phyloP scores from a whole-genome alignment of 2,888 invertebrate species.

The Pseudeuparius sepicola region DNA sequence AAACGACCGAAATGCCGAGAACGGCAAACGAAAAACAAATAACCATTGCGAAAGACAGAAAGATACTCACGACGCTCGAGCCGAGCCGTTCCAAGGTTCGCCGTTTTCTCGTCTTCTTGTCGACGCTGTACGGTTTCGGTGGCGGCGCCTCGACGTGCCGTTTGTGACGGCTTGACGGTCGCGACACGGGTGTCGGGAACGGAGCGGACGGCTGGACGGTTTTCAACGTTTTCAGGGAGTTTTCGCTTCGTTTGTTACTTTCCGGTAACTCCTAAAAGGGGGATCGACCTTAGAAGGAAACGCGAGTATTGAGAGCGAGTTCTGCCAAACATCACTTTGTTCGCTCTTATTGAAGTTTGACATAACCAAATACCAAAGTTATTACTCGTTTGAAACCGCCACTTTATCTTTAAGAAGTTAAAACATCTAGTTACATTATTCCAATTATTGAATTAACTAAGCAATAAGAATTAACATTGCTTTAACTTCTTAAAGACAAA shows the following conservation, averaged over 20 bases:
- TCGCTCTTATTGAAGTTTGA: too few species aligned
- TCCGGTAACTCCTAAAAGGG: constrained; percentile 39
- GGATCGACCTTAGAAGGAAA: not conserved
- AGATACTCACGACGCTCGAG: constrained; percentile 50
- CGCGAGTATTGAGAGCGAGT: too few species aligned
- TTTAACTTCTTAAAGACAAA: too few species aligned
- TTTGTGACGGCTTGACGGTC: constrained; percentile 33
- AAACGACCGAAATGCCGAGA: too few species aligned
- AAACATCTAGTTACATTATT: too few species aligned
- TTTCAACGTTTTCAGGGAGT: constrained; percentile 32
- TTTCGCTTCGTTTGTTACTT: constrained; percentile 26
- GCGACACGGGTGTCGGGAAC: constrained; percentile 17
- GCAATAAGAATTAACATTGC: too few species aligned
- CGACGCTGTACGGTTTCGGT: constrained; percentile 25
- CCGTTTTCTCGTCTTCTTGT: constrained; percentile 43
- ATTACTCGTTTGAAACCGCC: too few species aligned
- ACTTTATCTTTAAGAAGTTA: too few species aligned
- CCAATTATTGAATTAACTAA: too few species aligned
- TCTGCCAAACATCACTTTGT: too few species aligned
- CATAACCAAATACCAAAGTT: too few species aligned
- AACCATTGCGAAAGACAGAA: not conserved
- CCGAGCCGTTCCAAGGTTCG: constrained; percentile 52
- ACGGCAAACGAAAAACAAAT: not conserved
- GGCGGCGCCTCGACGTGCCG: constrained; percentile 31
- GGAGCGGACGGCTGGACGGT: constrained; percentile 21